Conservation (phyloP, 2,797 vertebrate genomes). For the Glyptemys insculpta region DNA sequence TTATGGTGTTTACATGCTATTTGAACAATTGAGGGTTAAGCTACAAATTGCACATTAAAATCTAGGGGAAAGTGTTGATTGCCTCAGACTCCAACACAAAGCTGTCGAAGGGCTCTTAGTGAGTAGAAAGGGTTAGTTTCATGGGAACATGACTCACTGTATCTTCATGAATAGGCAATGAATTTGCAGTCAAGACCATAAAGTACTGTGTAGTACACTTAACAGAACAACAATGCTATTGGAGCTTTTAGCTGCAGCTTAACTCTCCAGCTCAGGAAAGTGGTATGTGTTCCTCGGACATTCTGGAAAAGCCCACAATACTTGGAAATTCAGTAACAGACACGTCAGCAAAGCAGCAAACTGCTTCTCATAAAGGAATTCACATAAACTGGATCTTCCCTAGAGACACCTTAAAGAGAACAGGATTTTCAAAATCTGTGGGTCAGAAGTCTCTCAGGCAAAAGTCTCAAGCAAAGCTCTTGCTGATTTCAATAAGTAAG, state of each 20-base stretch:
- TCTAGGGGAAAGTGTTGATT: background rate
- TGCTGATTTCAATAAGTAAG: background rate
- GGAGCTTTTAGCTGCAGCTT: background rate
- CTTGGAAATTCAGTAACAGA: background rate
- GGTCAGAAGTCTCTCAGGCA: background rate
- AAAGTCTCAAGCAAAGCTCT: background rate
- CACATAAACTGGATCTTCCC: background rate
- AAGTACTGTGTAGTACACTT: background rate
- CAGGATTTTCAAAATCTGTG: fast-evolving
- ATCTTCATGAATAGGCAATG: background rate
- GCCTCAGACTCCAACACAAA: background rate
- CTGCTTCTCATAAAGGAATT: background rate
- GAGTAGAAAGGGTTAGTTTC: background rate
- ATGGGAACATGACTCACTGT: background rate
- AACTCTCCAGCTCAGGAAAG: background rate
- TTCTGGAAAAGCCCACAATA: fast-evolving
- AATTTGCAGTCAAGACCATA: background rate
- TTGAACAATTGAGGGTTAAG: background rate
- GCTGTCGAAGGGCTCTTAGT: background rate
- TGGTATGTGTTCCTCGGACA: background rate
- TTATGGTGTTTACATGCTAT: fast-evolving
- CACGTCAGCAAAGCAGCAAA: background rate
- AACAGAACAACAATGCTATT: background rate
- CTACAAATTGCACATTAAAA: background rate
- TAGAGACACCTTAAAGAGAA: background rate